Evolutionary conservation across 2,113 vertebrate species (phyloP), one percentile per base, ranked within the genome.

Genomic region (Pituophis catenifer): DNA sequence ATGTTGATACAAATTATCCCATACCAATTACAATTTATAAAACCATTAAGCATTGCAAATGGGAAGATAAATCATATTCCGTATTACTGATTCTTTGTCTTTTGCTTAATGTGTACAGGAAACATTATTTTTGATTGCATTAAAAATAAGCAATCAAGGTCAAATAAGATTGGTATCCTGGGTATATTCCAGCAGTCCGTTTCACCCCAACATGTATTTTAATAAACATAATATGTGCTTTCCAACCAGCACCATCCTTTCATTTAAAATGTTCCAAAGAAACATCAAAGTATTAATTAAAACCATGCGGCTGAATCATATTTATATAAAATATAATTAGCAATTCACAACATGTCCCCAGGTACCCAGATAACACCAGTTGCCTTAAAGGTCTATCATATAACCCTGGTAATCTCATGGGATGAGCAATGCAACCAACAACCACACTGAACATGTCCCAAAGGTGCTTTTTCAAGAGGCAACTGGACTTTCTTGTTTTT

Each of bases 1-100:
- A 95, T 96, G 93, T 86, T 95, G 96, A 97, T 97, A 94, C 89
- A 95, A 96, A 97, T 97, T 97, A 96, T 94, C 93, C 48, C 94
- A 92, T 94, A 95, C 94, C 96, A 96, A 97, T 91, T 96, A 93
- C 95, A 97, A 96, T 96, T 97, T 95, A 95, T 94, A 95, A 96
- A 97, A 93, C 91, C 93, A 95, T 97, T 96, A 96, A 95, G 93
- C 0, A 0, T 55, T 92, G 93, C 91, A 95, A 95, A 97, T 93
- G 65, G 54, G 89, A 95, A 96, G 96, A 97, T 96, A 96, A 96
- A 96, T 97, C 95, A 96, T 70, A 95, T 52, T 93, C 89, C 90
- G 92, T 88, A 93, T 95, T 92, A 33, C 93, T 89, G 91, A 81
- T 90, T 62, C 33, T 93, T 96, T 70, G 89, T 24, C 75, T 92